Conservation (phyloP, 2,797 vertebrate species). For the Streptopelia turtur region DNA sequence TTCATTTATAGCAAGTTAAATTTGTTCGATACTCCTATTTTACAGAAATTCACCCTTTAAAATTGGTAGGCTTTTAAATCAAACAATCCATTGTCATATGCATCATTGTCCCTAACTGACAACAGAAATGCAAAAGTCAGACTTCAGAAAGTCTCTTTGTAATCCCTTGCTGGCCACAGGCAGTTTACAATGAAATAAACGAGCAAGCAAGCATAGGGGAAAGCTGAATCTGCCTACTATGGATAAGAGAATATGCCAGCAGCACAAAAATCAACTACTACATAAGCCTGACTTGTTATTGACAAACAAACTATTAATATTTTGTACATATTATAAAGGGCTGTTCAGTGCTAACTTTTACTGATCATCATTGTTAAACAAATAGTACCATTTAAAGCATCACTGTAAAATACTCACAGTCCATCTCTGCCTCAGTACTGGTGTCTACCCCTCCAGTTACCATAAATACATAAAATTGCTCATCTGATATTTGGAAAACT, state of each 20-base stretch:
- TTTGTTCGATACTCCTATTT: not conserved
- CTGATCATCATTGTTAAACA: not conserved
- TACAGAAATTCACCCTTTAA: not conserved
- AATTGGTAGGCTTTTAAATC: not conserved
- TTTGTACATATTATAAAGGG: not conserved
- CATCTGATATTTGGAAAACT: not conserved
- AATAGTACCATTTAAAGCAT: not conserved
- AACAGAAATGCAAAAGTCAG: not conserved
- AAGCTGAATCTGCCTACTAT: not conserved
- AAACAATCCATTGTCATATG: not conserved
- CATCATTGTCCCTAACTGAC: not conserved
- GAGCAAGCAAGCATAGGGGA: not conserved
- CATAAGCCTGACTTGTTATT: not conserved
- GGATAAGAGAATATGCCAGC: not conserved
- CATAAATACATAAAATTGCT: rapidly evolving
- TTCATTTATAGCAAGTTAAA: not conserved
- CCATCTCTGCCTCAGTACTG: not conserved
- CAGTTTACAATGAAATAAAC: not conserved
- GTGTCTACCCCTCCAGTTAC: not conserved
- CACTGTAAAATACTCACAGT: not conserved
- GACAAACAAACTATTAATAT: not conserved
- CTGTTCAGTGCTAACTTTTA: not conserved
- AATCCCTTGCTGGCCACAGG: not conserved
- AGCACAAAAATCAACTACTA: not conserved
- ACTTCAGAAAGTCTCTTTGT: not conserved